Evolutionary conservation across 2,113 vertebrate genomes (phyloP).

Genomic region (Pachypanchax playfairii): DNA sequence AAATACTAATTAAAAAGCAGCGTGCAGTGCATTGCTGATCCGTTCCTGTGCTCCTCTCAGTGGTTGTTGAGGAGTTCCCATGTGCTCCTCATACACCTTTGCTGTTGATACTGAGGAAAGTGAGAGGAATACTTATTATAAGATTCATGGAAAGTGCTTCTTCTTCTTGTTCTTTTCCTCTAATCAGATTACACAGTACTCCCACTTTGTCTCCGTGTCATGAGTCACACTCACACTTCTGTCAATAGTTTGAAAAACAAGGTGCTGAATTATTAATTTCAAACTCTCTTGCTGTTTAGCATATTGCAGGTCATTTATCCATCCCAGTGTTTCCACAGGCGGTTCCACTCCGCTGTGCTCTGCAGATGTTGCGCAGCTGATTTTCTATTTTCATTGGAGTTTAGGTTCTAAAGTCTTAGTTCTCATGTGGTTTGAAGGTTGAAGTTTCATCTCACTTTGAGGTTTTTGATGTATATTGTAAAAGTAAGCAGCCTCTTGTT

Average conservation of each 20-base stretch:
- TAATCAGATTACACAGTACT: conserved; percentile 1
- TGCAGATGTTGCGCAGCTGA: conserved; percentile 21
- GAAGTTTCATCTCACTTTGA: conserved; percentile 38
- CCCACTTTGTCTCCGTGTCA: neutral
- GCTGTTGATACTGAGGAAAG: neutral
- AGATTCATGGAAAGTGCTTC: conserved; percentile 9
- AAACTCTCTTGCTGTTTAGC: conserved; percentile 18
- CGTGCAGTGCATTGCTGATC: conserved; percentile 10
- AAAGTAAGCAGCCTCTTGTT: conserved; percentile 57
- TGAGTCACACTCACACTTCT: conserved; percentile 2
- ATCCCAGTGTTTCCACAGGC: conserved; percentile 7
- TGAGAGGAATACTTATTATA: conserved; percentile 3
- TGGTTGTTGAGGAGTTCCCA: conserved; percentile 1
- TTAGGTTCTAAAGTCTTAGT: conserved; percentile 20
- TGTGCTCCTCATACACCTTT: conserved; percentile 19
- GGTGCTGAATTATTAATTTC: conserved; percentile 33
- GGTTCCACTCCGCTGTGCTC: conserved; percentile 12
- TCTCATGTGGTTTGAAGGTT: conserved; percentile 41
- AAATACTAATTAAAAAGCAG: conserved; percentile 36
- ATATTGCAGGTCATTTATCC: conserved; percentile 31
- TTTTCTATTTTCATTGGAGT: conserved; percentile 41
- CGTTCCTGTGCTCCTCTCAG: conserved; percentile 2
- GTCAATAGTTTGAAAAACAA: conserved; percentile 32
- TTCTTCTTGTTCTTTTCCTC: conserved; percentile 10
- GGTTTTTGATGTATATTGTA: conserved; percentile 68